Base-by-base conservation (phyloP, 2,113 vertebrate species). In the Ascaphus truei region DNA sequence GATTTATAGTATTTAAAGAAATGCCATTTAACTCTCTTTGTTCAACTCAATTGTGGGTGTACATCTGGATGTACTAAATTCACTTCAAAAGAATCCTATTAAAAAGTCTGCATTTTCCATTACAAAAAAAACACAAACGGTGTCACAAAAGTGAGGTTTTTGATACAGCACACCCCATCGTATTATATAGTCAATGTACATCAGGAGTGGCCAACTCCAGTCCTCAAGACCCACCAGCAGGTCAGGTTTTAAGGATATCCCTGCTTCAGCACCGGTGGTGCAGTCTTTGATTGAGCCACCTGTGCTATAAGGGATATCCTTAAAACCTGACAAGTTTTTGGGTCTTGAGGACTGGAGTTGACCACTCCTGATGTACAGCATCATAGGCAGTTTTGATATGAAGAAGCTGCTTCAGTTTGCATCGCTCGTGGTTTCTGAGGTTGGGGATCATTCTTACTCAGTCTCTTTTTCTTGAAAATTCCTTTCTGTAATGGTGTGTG, bases 1-100 rank as follows among this genome's bases (percentile, higher is more conserved):
- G 82, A 83, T 84, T 87, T 84, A 87, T 71, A 79, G 25, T 52
- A 16, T 60, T 69, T 22, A 81, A 62, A 86, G 81, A 86, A 90
- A 81, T 73, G 76, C 73, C 0, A 0, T 16, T 73, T 75, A 63
- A 36, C 53, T 75, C 68, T 53, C 55, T 64, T 72, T 59, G 23
- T 71, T 64, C 71, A 79, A 29, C 53, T 47, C 53, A 82, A 79
- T 51, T 64, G 76, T 37, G 81, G 34, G 36, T 64, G 41, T 50
- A 75, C 22, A 8, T 75, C 71, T 34, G 78, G 75, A 80, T 71
- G 71, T 75, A 75, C 63, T 75, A 56, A 47, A 36, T 8, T 4
- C 45, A 30, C 56, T 50, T 67, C 75, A 48, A 82, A 76, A 43
- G 7, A 41, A 72, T 75, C 69, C 72, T 72, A 79, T 76, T 67